Evolutionary conservation across 2,888 invertebrate species (phyloP), one percentile per base, ranked within the genome.

Genomic region (Synergus umbraculus): DNA sequence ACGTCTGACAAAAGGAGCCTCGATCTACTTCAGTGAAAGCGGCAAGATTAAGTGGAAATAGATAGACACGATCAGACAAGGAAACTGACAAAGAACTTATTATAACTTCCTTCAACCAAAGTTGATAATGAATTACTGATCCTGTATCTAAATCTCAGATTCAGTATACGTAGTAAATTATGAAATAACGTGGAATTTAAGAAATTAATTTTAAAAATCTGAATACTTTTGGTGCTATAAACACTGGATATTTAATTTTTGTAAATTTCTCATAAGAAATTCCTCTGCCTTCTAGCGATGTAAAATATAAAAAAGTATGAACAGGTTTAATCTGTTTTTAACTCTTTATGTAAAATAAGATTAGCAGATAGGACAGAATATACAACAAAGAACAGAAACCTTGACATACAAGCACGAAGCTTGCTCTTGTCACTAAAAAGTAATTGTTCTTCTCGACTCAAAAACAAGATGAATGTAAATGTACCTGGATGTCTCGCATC

Each of bases 401-500:
- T 58, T 15, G 18, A 29, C 13, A 63, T 63, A 63, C 1, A 63
- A 63, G 10, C 22, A 63, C 29, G 13, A 49, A 73, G n/a, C 41
- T 54, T 73, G 54, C 12, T 73, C 18, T 18, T 73, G 49, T 54
- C 9, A 12, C 49, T 73, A 54, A 54, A 41, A 73, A 73, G 73
- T 54, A 73, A 73, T 73, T 37, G 49, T 12, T 41, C 54, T 3
- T 54, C 73, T 73, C 12, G 54, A 37, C 54, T 73, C 41, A n/a
- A 29, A 41, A n/a, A 37, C 54, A 54, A 73, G 54, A 73, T 73
- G 41, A 73, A 73, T 73, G 73, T 58, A 73, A 73, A 73, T 58
- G 49, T 73, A 73, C 73, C 73, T 73, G 13, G 41, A 54, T 73
- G 54, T 54, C 73, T 54, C 37, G 73, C 54, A 54, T 54, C 4